A percentile compares a stretch with the other conserved stretches of the same genome.
Evolutionary conservation across 2,888 invertebrate species (phyloP).

Genomic region (Lasioglossum marginatum): DNA sequence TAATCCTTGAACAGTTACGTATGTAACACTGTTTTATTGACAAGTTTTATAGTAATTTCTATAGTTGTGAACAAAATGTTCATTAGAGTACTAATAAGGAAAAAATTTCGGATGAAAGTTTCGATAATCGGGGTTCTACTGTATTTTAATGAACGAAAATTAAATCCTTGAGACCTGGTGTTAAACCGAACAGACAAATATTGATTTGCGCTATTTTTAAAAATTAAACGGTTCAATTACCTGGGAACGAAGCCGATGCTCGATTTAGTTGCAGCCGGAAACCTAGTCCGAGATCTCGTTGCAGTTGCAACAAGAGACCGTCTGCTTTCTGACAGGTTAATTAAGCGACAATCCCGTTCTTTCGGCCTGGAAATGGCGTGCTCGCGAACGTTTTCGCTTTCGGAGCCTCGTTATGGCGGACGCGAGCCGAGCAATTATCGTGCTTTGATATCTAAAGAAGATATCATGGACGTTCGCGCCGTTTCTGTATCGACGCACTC

Average conservation of each 20-base stretch:
- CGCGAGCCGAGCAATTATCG: constrained; percentile 34
- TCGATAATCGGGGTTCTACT: too few species aligned
- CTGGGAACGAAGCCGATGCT: not conserved
- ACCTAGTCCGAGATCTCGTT: not conserved
- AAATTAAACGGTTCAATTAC: not conserved
- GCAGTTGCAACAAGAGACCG: constrained; percentile 8
- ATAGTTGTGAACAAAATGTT: too few species aligned
- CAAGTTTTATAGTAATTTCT: too few species aligned
- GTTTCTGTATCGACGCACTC: not conserved
- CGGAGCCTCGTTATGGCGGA: constrained; percentile 32
- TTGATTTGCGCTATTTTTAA: not conserved
- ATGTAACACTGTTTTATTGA: too few species aligned
- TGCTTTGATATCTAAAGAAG: constrained; percentile 26
- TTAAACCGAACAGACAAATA: not conserved
- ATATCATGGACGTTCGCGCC: not conserved
- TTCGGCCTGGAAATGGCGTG: constrained; percentile 53
- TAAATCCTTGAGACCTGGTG: not conserved
- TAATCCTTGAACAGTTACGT: too few species aligned
- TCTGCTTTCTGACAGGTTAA: constrained; percentile 46
- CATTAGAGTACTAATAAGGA: too few species aligned
- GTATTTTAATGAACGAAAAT: not conserved
- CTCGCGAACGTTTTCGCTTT: constrained; percentile 18
- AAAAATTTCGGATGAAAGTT: too few species aligned
- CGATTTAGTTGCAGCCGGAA: not conserved
- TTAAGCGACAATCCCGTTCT: constrained; percentile 52